These are phyloP conservation scores for Ammodytes dubius DNA, from an alignment of 2,113 vertebrate species.

Conservation along the genomic window DNA sequence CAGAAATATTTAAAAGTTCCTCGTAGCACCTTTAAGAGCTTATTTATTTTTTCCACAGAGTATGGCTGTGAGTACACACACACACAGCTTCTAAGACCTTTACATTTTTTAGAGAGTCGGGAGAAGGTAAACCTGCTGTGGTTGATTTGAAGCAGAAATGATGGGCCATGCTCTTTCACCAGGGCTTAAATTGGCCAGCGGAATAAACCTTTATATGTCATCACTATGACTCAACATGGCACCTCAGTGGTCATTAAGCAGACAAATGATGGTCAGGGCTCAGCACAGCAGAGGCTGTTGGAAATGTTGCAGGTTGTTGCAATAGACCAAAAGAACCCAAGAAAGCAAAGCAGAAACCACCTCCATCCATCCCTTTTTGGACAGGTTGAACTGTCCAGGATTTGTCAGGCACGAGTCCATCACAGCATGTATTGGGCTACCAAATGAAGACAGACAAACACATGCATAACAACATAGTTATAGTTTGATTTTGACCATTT, in stretches of 20 bases:
- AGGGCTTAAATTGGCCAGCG: conserved; percentile 59
- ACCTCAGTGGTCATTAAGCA: conserved; percentile 64
- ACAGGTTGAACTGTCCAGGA: neutral
- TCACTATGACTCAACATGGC: conserved; percentile 64
- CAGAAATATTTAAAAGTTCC: too few relatives aligned
- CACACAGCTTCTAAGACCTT: neutral
- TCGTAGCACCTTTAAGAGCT: neutral
- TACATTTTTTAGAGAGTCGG: conserved; percentile 16
- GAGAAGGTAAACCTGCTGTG: neutral
- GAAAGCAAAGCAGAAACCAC: conserved; percentile 28
- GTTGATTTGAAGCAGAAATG: conserved; percentile 33
- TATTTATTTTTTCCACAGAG: neutral
- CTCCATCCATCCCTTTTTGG: conserved; percentile 19
- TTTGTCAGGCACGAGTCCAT: neutral
- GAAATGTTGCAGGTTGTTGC: conserved; percentile 59
- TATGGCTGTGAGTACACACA: neutral
- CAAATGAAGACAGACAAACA: conserved; percentile 12
- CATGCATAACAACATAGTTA: neutral
- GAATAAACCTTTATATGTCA: conserved; percentile 69
- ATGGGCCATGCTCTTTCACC: conserved; percentile 34
- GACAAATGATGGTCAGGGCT: conserved; percentile 59
- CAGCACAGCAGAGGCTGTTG: conserved; percentile 31
- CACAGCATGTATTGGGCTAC: neutral
- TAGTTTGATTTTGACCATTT: neutral
- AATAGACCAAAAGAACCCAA: conserved; percentile 35